phyloP scores from a whole-genome alignment of 1,140 invertebrate species.

The Halesus radiatus region DNA sequence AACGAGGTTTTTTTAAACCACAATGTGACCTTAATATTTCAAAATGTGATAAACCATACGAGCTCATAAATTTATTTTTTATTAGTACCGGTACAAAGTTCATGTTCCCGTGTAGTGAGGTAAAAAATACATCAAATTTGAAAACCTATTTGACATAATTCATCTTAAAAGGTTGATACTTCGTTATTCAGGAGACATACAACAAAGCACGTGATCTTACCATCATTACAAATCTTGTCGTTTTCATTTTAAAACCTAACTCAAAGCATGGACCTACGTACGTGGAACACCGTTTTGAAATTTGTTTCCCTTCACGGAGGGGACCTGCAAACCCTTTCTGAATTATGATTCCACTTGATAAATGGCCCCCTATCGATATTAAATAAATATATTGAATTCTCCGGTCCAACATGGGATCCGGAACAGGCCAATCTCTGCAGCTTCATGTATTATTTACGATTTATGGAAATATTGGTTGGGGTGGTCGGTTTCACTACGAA shows the following conservation, averaged over 20 bases:
- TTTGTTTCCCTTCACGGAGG: slow-evolving; percentile 32
- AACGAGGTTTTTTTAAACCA: no score
- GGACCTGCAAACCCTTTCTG: slow-evolving; percentile 12
- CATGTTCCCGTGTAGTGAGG: no score
- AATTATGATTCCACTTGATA: slow-evolving; percentile 53
- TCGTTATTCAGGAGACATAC: no score
- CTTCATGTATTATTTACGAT: slow-evolving; percentile 57
- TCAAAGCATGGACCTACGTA: background rate
- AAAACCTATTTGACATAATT: no score
- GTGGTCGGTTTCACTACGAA: slow-evolving; percentile 9
- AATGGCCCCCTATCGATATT: slow-evolving; percentile 53
- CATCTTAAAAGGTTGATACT: no score
- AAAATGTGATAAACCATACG: no score
- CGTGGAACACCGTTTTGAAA: slow-evolving; percentile 20
- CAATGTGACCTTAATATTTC: no score
- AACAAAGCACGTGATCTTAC: no score
- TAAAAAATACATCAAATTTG: no score
- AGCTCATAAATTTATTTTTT: no score
- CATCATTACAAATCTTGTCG: background rate
- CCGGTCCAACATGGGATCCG: slow-evolving; percentile 27
- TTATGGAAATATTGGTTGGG: slow-evolving; percentile 54
- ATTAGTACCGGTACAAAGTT: no score
- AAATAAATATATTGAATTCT: slow-evolving; percentile 57
- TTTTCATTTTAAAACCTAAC: slow-evolving; percentile 4
- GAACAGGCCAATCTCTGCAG: slow-evolving; percentile 54